Percentiles rank a stretch among this genome's conserved stretches.
These are phyloP conservation scores for Sphaerophoria rueppellii DNA, from an alignment of 2,888 invertebrate species.

Conservation along the genomic window DNA sequence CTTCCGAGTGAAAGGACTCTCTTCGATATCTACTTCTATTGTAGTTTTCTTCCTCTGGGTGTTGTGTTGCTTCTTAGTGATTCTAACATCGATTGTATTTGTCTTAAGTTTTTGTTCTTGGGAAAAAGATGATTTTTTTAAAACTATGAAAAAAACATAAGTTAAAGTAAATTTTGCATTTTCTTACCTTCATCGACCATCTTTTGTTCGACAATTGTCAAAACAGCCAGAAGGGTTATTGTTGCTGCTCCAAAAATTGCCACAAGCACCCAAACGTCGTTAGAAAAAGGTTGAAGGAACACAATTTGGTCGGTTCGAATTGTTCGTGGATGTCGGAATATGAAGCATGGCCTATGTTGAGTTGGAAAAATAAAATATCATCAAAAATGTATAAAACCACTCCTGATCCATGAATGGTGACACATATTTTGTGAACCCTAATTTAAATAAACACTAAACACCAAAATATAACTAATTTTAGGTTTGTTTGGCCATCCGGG, in stretches of 20 bases:
- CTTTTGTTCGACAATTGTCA: conserved; percentile 47
- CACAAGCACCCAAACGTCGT: conserved; percentile 84
- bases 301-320: conserved; percentile 85
- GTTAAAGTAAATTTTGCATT: not conserved
- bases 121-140: conserved; percentile 43
- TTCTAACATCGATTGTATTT: conserved; percentile 12
- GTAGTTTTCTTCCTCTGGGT: conserved; percentile 37
- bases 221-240: conserved; percentile 77
- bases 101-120: conserved; percentile 27
- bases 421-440: conserved; percentile 55
- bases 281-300: conserved; percentile 86
- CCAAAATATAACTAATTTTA: conserved; percentile 63
- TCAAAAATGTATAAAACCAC: conserved; percentile 52
- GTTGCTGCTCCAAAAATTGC: conserved; percentile 80
- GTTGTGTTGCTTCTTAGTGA: conserved; percentile 26
- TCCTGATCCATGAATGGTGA: conserved; percentile 57
- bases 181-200: conserved; percentile 31
- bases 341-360: conserved; percentile 84
- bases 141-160: conserved; percentile 34
- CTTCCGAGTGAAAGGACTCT: conserved; percentile 51
- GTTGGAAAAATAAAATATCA: conserved; percentile 31
- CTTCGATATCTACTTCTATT: conserved; percentile 62
- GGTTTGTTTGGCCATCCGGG: conserved; percentile 68
- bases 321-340: conserved; percentile 87
- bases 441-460: conserved; percentile 69